Evolutionary conservation across 2,888 invertebrate genomes (phyloP).

Genomic region (Callyntrura guangdongensis): DNA sequence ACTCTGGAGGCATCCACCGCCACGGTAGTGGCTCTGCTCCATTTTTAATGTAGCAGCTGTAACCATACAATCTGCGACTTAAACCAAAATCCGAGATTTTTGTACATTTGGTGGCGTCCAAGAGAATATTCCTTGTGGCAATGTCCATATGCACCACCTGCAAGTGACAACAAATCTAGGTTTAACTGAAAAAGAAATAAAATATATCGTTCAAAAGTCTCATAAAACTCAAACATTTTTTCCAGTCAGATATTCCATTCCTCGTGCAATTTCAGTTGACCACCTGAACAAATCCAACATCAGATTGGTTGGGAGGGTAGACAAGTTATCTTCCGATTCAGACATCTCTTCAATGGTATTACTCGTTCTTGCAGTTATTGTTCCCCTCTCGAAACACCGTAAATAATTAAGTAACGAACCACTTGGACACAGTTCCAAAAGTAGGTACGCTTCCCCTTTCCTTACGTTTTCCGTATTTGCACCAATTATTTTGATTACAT

Average conservation of each 20-base stretch:
- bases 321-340: too few relatives aligned
- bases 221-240: not conserved
- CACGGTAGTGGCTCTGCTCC: not conserved
- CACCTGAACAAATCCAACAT: not conserved
- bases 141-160: not conserved
- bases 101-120: not conserved
- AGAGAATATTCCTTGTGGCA: not conserved
- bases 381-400: too few relatives aligned
- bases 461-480: too few relatives aligned
- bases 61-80: not conserved
- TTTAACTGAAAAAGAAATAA: too few relatives aligned
- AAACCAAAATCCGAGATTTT: constrained; percentile 5
- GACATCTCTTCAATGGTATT: too few relatives aligned
- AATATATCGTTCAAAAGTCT: not conserved
- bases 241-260: not conserved
- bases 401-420: too few relatives aligned
- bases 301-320: too few relatives aligned
- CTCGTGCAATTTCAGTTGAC: not conserved
- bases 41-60: not conserved
- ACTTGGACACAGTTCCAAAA: too few relatives aligned
- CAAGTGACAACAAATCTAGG: too few relatives aligned
- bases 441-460: too few relatives aligned
- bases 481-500: too few relatives aligned
- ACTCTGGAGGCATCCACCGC: constrained; percentile 1
- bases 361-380: too few relatives aligned